Percentiles rank a stretch among this genome's conserved stretches.
phyloP scores from a whole-genome alignment of 2,113 vertebrate species.

The Anhinga rufa region DNA sequence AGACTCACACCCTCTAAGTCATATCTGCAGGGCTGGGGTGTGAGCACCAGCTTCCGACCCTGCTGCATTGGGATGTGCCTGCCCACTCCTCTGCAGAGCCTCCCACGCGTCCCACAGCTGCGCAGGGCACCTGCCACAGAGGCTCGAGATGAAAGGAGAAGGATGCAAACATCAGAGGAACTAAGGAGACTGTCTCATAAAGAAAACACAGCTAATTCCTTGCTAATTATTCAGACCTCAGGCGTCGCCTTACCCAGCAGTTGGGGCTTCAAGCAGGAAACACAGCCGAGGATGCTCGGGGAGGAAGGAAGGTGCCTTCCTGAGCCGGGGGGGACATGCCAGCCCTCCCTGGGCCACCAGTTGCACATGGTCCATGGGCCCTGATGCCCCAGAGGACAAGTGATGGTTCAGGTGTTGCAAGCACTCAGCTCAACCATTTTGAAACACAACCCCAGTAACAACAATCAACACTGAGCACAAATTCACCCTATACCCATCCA shows the following conservation, averaged over 20 bases:
- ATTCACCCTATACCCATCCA: background rate
- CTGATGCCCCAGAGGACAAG: background rate
- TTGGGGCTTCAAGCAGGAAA: background rate
- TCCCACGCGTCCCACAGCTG: background rate
- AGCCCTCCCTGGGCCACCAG: background rate
- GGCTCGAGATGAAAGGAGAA: background rate
- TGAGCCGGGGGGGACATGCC: background rate
- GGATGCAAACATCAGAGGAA: constrained; percentile 11
- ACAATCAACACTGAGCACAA: background rate
- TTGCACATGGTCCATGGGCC: fast-evolving
- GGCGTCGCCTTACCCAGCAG: background rate
- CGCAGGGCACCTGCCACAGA: background rate
- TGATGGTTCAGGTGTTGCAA: fast-evolving
- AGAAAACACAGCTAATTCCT: constrained; percentile 15
- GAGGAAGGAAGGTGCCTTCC: background rate
- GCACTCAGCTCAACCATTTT: background rate
- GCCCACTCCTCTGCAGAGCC: background rate
- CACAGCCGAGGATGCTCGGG: background rate
- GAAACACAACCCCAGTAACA: background rate
- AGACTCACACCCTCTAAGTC: background rate
- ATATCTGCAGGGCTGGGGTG: background rate
- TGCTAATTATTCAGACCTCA: constrained; percentile 36
- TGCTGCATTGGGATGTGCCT: background rate
- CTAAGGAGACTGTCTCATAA: background rate
- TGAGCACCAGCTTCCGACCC: fast-evolving